A percentile compares a stretch with the other conserved stretches of the same genome.
These are phyloP conservation scores for Pyrgilauda ruficollis DNA, from an alignment of 2,113 vertebrate genomes.

Conservation along the genomic window DNA sequence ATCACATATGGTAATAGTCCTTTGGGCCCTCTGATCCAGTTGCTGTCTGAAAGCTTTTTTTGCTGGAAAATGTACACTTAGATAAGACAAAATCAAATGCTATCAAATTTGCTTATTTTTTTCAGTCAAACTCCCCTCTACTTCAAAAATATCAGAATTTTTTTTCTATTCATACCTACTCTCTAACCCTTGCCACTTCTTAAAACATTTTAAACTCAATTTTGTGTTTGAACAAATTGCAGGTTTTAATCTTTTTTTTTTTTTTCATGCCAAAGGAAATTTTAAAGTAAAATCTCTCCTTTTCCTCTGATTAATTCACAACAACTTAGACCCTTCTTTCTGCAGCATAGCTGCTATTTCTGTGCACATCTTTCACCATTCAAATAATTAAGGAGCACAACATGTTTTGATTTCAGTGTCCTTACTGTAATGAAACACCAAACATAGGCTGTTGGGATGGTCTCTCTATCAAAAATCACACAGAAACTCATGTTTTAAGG, in stretches of 20 bases:
- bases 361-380: background rate
- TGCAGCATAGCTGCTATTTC: background rate
- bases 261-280: background rate
- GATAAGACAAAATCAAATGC: background rate
- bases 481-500: background rate
- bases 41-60: background rate
- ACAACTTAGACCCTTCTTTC: background rate
- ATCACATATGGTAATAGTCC: background rate
- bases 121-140: background rate
- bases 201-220: background rate
- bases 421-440: background rate
- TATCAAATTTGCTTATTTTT: background rate
- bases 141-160: background rate
- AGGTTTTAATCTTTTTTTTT: background rate
- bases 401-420: background rate
- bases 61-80: background rate
- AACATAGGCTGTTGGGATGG: accelerated
- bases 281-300: background rate
- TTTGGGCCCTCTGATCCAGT: background rate
- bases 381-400: background rate
- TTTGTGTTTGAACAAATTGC: background rate
- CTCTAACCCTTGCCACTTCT: background rate
- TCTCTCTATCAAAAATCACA: background rate
- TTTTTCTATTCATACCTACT: background rate
- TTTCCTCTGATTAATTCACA: background rate